Conservation (phyloP, 2,888 invertebrate genomes). For the Nomada fucata region DNA sequence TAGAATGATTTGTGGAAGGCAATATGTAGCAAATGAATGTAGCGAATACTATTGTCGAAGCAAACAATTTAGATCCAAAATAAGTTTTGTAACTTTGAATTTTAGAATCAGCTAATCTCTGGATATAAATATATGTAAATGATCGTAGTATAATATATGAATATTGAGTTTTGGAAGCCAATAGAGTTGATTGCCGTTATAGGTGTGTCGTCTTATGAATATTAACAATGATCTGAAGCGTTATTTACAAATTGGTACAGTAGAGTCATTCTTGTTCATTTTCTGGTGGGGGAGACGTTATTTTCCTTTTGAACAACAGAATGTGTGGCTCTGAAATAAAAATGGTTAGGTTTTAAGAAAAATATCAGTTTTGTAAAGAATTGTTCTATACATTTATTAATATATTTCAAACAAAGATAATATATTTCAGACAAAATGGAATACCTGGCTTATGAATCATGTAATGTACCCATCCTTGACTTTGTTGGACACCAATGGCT, state of each 20-base stretch:
- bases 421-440: background rate
- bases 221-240: slow-evolving; percentile 69
- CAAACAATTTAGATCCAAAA: slow-evolving; percentile 32
- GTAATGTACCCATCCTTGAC: slow-evolving; percentile 98
- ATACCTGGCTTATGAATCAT: slow-evolving; percentile 97
- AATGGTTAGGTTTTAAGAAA: background rate
- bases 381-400: background rate
- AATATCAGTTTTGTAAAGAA: background rate
- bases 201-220: slow-evolving; percentile 66
- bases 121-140: background rate
- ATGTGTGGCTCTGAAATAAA: slow-evolving; percentile 93
- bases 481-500: slow-evolving; percentile 97
- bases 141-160: background rate
- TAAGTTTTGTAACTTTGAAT: background rate
- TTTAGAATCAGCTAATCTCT: background rate
- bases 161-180: slow-evolving; percentile 5
- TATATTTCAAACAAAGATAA: background rate
- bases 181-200: slow-evolving; percentile 28
- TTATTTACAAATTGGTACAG: slow-evolving; percentile 65
- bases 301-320: slow-evolving; percentile 92
- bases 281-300: slow-evolving; percentile 85
- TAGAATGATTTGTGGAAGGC: slow-evolving; percentile 60
- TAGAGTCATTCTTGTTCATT: slow-evolving; percentile 56
- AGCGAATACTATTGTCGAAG: slow-evolving; percentile 28
- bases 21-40: slow-evolving; percentile 31